Base-by-base conservation (phyloP, 2,797 vertebrate species). In the Sibirionetta formosa region DNA sequence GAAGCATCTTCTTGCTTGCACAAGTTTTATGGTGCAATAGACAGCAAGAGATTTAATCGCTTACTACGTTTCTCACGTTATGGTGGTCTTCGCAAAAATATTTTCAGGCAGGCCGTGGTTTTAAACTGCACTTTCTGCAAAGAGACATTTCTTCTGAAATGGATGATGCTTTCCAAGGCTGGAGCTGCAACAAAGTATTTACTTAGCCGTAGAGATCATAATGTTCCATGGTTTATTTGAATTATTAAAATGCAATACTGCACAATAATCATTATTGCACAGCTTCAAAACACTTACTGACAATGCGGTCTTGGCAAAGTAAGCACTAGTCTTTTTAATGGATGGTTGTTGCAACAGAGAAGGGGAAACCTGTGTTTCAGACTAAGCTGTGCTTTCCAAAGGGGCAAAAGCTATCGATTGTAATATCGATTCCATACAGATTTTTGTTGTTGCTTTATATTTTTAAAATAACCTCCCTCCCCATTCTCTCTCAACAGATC, bases 201-300 rank as follows among this genome's bases (percentile, higher is more conserved):
- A 91, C 82, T 95, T 86, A 27, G 88, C 56, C 9, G 11, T 57
- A 86, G 73, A 93, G 84, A 82, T 86, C 88, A 82, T 92, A 71
- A 97, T 78, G 82, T 82, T 94, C 89, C 63, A 58, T 5, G 12
- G 86, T 95, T 96, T 94, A 69, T 94, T 93, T 97, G 90, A 98
- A 97, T 97, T 96, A 96, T 94, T 95, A 97, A 97, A 88, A 82
- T 88, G 96, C 93, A 86, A 73, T 97, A 97, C 82, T 94, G 93
- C 85, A 92, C 84, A 76, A 94, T 93, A 86, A 92, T 95, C 95
- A 82, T 65, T 35, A 86, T 14, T 94, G 82, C 90, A 86, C 40
- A 85, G 87, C 86, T 95, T 86, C 92, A 84, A 84, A 97, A 94
- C 96, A 94, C 87, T 97, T 97, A 96, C 58, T 86, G 79, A 89